Percentiles rank a stretch among this genome's conserved stretches.
phyloP scores from a whole-genome alignment of 2,113 vertebrate species.

The Ophiodon elongatus region DNA sequence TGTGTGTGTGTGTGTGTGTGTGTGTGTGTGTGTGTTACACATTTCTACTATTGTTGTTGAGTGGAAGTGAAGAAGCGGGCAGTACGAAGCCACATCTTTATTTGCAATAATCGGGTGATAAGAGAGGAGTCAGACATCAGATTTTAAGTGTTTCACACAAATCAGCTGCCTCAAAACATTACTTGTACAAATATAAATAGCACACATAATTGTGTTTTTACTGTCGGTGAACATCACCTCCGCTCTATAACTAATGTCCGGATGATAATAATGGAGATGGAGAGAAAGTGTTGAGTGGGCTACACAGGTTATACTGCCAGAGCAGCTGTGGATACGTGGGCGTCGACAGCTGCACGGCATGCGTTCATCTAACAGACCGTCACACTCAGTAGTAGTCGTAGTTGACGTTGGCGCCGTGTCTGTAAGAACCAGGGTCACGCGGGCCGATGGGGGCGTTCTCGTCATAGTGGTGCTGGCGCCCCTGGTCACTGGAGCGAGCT shows the following conservation, averaged over 20 bases:
- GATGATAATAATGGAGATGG: background rate
- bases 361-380: background rate
- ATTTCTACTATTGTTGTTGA: background rate
- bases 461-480: slow-evolving; percentile 93
- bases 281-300: background rate
- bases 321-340: background rate
- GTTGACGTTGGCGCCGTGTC: slow-evolving; percentile 92
- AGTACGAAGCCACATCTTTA: slow-evolving; percentile 43
- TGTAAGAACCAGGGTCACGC: slow-evolving; percentile 79
- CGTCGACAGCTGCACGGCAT: background rate
- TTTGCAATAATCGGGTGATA: slow-evolving; percentile 22
- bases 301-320: background rate
- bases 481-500: slow-evolving; percentile 84
- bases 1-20: too few species aligned
- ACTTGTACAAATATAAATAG: background rate
- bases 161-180: background rate
- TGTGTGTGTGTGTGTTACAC: too few species aligned
- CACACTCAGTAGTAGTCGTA: slow-evolving; percentile 91
- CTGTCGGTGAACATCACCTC: background rate
- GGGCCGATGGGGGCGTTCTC: slow-evolving; percentile 91
- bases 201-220: background rate
- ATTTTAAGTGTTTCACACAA: background rate
- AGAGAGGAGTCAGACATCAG: slow-evolving; percentile 9
- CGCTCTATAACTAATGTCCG: background rate
- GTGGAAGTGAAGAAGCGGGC: slow-evolving; percentile 1